Base-by-base conservation (phyloP, 2,797 vertebrate genomes). In the Bufotes viridis region DNA sequence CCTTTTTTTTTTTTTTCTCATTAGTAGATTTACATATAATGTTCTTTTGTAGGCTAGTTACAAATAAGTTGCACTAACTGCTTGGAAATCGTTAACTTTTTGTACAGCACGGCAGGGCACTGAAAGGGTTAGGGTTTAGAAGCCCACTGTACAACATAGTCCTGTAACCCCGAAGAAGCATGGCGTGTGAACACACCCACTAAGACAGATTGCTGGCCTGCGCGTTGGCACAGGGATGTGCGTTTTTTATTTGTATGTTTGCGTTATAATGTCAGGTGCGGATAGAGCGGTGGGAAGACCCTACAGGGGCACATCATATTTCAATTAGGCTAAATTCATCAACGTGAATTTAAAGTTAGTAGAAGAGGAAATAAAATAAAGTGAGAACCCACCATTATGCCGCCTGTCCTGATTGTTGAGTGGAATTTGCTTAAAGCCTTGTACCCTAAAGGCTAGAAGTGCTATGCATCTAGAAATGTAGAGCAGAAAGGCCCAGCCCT, bases 131-230 rank as follows among this genome's bases (percentile, higher is more conserved):
- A 51, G 34, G 9, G n/a, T 49, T 65, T n/a, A 15, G 7, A n/a
- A 49, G 22, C 15, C 51, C n/a, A 20, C 34, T 57, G 65, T 53
- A 70, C 29, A 55, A n/a, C n/a, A 69, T 69, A 82, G 34, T 12
- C 61, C 2, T 26, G 15, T 67, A 51, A 69, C n/a, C 1, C 42
- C 11, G 8, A 69, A 69, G 18, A 82, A 69, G 58, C 79, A 82
- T 69, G 80, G 80, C 60, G 55, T 75, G 18, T n/a, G 82, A 76
- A 82, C 81, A 82, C 81, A 69, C 81, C 81, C 81, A 82, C 63
- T 55, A 53, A 67, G 80, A 51, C 2, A 18, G 63, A 18, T 55
- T 55, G 34, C 26, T 58, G 70, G 34, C 69, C 65, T 83, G n/a
- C 22, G n/a, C 15, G 4, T 13, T 34, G 26, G 57, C 26, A 63